These are phyloP conservation scores for Isotomurus palustris DNA, from an alignment of 2,888 invertebrate species.

Conservation along the genomic window DNA sequence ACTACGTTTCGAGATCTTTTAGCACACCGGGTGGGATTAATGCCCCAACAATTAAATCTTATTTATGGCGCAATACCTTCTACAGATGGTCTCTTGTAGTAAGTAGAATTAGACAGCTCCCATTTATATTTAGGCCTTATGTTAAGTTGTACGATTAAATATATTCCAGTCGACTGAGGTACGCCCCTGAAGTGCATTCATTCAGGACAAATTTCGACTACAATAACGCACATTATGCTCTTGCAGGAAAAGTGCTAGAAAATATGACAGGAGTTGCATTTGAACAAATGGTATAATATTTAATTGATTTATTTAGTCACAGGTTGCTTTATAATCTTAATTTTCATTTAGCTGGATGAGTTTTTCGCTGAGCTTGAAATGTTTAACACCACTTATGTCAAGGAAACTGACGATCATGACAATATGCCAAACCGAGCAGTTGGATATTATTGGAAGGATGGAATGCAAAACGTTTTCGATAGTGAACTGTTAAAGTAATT, in stretches of 20 bases:
- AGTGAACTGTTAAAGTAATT: conserved; percentile 2
- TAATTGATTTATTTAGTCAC: no score
- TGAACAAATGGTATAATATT: conserved; percentile 14
- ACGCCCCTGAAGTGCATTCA: not conserved
- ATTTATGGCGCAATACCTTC: no score
- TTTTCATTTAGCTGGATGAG: no score
- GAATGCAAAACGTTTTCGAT: not conserved
- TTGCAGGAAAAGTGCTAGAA: conserved; percentile 21
- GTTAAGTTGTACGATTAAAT: no score
- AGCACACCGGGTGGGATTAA: conserved; percentile 19
- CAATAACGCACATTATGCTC: conserved; percentile 17
- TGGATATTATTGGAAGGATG: conserved; percentile 15
- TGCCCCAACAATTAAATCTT: no score
- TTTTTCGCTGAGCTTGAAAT: conserved; percentile 18
- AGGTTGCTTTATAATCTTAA: no score
- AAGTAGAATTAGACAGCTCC: no score
- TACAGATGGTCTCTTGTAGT: no score
- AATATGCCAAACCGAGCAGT: conserved; percentile 4
- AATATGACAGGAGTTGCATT: conserved; percentile 12
- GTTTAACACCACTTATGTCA: conserved; percentile 12
- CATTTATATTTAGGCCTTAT: no score
- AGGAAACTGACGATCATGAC: conserved; percentile 4
- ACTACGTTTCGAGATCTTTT: conserved; percentile 17
- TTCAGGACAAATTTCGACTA: conserved; percentile 19
- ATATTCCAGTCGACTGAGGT: conserved; percentile 2